Conservation (phyloP, 2,113 vertebrate genomes). For the Phalacrocorax carbo region DNA sequence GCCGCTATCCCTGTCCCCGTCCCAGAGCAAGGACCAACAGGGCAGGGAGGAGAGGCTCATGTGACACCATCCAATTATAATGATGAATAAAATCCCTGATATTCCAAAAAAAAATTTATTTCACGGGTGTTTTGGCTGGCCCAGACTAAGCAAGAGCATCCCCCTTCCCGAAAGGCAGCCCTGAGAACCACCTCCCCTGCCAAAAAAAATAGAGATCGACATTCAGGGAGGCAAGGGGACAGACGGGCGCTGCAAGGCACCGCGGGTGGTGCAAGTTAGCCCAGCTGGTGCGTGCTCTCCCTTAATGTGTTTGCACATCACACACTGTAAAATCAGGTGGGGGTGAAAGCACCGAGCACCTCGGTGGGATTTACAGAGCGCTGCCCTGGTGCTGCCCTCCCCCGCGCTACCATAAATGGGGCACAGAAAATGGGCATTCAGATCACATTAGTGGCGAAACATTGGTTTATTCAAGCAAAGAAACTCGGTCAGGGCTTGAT, state of each 20-base stretch:
- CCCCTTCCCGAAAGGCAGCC: background rate
- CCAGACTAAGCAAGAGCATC: background rate
- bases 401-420: background rate
- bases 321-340: background rate
- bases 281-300: background rate
- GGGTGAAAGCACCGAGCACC: rapidly evolving
- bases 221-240: background rate
- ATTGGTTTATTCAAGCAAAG: background rate
- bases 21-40: background rate
- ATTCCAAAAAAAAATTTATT: rapidly evolving
- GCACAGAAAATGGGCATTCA: background rate
- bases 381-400: background rate
- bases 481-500: background rate
- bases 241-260: background rate
- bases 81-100: background rate
- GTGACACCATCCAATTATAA: rapidly evolving
- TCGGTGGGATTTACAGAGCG: background rate
- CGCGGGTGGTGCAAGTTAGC: background rate
- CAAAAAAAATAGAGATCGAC: background rate
- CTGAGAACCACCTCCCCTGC: background rate
- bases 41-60: background rate
- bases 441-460: background rate
- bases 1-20: background rate
- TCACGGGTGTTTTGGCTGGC: background rate
- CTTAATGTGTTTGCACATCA: background rate